phyloP scores from a whole-genome alignment of 2,797 vertebrate genomes.

The Typhlichthys subterraneus region DNA sequence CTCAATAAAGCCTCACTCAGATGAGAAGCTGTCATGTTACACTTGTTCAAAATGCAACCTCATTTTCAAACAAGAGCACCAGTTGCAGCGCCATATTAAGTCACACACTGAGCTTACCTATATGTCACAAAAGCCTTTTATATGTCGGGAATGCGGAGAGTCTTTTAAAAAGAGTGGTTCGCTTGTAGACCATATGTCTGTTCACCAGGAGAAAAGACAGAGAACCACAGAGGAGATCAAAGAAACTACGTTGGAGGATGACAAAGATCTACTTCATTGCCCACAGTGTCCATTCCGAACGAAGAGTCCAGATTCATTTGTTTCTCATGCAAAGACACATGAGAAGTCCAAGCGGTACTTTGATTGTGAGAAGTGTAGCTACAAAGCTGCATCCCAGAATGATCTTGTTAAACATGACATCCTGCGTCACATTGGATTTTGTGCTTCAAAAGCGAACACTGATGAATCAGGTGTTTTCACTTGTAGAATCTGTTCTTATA shows the following conservation, averaged over 20 bases:
- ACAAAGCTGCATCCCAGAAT: slow-evolving; percentile 86
- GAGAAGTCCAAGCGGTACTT: slow-evolving; percentile 95
- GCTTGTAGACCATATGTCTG: slow-evolving; percentile 92
- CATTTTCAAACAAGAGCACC: slow-evolving; percentile 91
- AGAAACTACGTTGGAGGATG: slow-evolving; percentile 84
- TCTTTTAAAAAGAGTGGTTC: slow-evolving; percentile 89
- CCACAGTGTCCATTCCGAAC: slow-evolving; percentile 96
- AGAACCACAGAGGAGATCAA: slow-evolving; percentile 87
- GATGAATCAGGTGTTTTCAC: slow-evolving; percentile 73
- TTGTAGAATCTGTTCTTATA: slow-evolving; percentile 89
- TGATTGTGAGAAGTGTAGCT: slow-evolving; percentile 94
- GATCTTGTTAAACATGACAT: slow-evolving; percentile 89
- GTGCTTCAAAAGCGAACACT: slow-evolving; percentile 72
- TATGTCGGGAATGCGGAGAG: slow-evolving; percentile 93
- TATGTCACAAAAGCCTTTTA: slow-evolving; percentile 89
- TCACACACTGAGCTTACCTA: slow-evolving; percentile 86
- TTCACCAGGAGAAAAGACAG: slow-evolving; percentile 87
- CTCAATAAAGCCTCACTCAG: slow-evolving; percentile 79
- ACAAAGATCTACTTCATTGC: slow-evolving; percentile 88
- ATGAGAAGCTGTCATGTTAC: slow-evolving; percentile 85
- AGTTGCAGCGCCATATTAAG: slow-evolving; percentile 90
- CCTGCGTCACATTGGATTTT: slow-evolving; percentile 83
- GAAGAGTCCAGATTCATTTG: slow-evolving; percentile 94
- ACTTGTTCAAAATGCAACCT: slow-evolving; percentile 94
- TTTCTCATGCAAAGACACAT: slow-evolving; percentile 95